Base-by-base conservation (phyloP, 2,888 invertebrate species). In the Steinernema hermaphroditum region DNA sequence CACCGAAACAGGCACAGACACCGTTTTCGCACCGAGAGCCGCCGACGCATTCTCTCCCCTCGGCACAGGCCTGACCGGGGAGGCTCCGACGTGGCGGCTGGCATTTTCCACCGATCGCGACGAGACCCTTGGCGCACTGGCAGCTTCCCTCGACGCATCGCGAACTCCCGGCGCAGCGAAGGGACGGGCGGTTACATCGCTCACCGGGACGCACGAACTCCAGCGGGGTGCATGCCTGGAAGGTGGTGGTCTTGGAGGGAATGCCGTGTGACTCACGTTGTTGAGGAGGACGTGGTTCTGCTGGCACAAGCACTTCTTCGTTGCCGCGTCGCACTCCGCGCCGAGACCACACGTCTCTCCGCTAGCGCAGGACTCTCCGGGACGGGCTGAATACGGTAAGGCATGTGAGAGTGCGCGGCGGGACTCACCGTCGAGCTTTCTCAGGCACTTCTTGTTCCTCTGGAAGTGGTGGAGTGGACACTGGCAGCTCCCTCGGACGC, bases 291-390 rank as follows among this genome's bases (percentile, higher is more conserved):
- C 29, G 22, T 74, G 57, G 24, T 72, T 49, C 0, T 29, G 49
- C 12, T 14, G 49, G 41, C 83, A 83, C 37, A 77, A 75, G 72
- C 80, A 81, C 22, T 76, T 80, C 54, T 77, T 79, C 43, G 76
- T 72, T 9, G 72, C 69, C 12, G 43, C 46, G 41, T 80, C 77
- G 73, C 84, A 84, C 34, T 81, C 79, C 41, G 85, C 80, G 41
- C 80, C 81, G 24, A 70, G 72, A 6, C 76, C 74, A 62, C 85
- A 85, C 4, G 74, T 74, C 41, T 83, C 81, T 37, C 81, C 83
- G 57, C 81, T 77, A 2, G 79, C 81, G 69, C 84, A 84, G 1
- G 75, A 72, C 14, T 80, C 81, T 4, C 83, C 83, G 12, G 76
- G 71, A 44, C 68, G 41, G 2, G 72, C 79, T 78, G 32, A 75